A percentile compares a stretch with the other conserved stretches of the same genome.
Conservation (phyloP, 2,113 vertebrate species). For the Anoura caudifer region DNA sequence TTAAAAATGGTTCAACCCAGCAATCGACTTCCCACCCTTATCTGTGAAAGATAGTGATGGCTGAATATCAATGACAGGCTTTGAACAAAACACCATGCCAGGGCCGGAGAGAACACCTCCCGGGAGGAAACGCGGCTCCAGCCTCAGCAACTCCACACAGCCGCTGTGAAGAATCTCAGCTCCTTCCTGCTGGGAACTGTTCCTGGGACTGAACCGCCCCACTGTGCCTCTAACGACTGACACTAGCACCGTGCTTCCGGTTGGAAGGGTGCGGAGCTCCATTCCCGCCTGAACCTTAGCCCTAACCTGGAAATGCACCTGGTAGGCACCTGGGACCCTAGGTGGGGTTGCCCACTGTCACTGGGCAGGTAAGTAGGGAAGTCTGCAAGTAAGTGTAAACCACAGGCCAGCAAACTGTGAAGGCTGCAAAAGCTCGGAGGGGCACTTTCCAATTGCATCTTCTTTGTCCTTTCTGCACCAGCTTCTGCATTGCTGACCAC, state of each 20-base stretch:
- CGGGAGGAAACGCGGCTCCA: accelerated
- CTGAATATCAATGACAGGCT: not conserved
- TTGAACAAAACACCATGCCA: not conserved
- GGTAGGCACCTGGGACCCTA: not conserved
- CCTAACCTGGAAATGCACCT: not conserved
- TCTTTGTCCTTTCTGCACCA: not conserved
- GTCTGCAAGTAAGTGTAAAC: not conserved
- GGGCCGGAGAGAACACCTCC: not conserved
- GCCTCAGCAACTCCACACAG: not conserved
- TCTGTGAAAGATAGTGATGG: not conserved
- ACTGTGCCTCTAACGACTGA: not conserved
- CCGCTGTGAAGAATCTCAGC: not conserved
- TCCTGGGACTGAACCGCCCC: not conserved
- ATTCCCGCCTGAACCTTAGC: not conserved
- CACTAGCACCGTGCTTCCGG: accelerated
- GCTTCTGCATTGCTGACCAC: too few relatives aligned
- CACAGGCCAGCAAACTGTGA: not conserved
- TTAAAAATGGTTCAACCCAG: not conserved
- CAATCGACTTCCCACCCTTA: not conserved
- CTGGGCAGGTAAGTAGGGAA: not conserved
- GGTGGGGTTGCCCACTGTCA: not conserved
- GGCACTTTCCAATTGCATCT: not conserved
- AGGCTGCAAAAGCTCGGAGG: not conserved
- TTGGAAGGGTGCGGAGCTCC: not conserved
- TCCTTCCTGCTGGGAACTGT: not conserved